A percentile compares a stretch with the other conserved stretches of the same genome.
phyloP scores from a whole-genome alignment of 2,113 vertebrate genomes.

The Dipodomys spectabilis region DNA sequence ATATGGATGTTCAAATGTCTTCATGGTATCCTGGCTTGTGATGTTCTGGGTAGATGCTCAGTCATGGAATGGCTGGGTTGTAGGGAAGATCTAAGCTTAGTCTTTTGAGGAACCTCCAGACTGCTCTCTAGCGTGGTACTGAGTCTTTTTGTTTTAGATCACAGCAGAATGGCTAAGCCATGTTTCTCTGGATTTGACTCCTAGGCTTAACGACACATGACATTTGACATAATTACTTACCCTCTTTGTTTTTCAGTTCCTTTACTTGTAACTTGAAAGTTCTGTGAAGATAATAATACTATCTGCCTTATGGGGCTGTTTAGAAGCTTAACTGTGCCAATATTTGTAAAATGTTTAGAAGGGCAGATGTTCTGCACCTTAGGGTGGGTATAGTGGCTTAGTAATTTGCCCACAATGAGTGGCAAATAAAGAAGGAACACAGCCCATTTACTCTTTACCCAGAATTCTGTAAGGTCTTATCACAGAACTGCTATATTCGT shows the following conservation, averaged over 20 bases:
- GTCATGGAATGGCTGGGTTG: too few species aligned
- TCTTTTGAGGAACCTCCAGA: too few species aligned
- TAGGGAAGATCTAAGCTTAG: too few species aligned
- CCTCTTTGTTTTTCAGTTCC: not conserved
- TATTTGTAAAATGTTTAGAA: conserved; percentile 48
- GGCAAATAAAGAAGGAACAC: not conserved
- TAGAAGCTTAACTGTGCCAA: not conserved
- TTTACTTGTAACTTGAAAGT: not conserved
- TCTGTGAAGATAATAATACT: not conserved
- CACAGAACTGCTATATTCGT: not conserved
- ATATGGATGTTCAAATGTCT: too few species aligned
- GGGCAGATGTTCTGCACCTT: not conserved
- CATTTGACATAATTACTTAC: not conserved
- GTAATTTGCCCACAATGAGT: not conserved
- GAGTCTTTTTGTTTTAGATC: not conserved
- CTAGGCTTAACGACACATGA: not conserved
- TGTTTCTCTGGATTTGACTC: not conserved
- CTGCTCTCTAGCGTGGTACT: too few species aligned
- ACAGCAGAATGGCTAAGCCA: not conserved
- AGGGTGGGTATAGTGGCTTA: not conserved
- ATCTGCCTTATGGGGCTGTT: not conserved
- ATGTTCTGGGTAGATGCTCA: too few species aligned
- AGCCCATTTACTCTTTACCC: not conserved
- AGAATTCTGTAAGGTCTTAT: not conserved
- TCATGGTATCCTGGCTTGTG: too few species aligned